These are phyloP conservation scores for Pygoscelis adeliae DNA, from an alignment of 2,113 vertebrate species.

Conservation along the genomic window DNA sequence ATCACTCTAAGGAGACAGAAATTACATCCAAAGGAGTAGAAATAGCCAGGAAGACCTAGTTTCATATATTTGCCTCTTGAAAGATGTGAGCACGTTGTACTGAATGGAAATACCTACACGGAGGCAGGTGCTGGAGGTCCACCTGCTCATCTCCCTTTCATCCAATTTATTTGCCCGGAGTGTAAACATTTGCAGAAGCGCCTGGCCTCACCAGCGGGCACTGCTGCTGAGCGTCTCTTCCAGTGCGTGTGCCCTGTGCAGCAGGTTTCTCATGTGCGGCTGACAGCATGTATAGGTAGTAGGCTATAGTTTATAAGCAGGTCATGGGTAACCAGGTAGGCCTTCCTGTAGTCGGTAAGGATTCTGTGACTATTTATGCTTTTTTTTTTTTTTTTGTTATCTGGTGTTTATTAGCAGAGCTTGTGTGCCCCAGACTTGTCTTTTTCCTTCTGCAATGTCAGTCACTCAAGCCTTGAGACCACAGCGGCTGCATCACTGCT, in stretches of 20 bases:
- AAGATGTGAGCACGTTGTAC: not conserved
- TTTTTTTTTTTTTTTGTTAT: not conserved
- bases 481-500: not conserved
- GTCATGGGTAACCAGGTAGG: not conserved
- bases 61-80: not conserved
- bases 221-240: not conserved
- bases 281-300: not conserved
- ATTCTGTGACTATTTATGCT: not conserved
- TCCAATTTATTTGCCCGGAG: not conserved
- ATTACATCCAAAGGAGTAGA: not conserved
- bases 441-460: not conserved
- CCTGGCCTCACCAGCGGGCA: not conserved
- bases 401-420: not conserved
- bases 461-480: not conserved
- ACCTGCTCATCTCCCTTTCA: not conserved
- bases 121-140: not conserved
- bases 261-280: not conserved
- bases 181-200: not conserved
- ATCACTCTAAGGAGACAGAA: slow-evolving; percentile 38
- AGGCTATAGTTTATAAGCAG: not conserved
- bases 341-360: not conserved
- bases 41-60: slow-evolving; percentile 36
- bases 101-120: not conserved
- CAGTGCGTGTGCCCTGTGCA: accelerated
- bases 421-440: not conserved